Evolutionary conservation across 2,797 vertebrate species (phyloP).

Genomic region (Todus mexicanus): DNA sequence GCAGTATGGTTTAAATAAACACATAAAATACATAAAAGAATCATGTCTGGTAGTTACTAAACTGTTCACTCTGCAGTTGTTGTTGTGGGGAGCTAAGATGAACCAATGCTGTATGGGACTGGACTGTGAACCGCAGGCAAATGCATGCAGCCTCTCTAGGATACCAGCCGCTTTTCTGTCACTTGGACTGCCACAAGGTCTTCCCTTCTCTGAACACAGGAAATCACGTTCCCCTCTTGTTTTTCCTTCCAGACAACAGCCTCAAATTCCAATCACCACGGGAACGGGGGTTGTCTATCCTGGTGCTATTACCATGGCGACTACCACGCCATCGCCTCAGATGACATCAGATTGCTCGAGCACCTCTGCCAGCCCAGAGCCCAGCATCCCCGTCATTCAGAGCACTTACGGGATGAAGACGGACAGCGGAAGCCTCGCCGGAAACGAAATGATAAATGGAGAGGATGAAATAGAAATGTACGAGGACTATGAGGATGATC

Average conservation of each 20-base stretch:
- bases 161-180: neutral
- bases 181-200: neutral
- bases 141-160: neutral
- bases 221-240: neutral
- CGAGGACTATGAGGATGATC: conserved; percentile 98
- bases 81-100: neutral
- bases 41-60: neutral
- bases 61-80: neutral
- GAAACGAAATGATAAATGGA: conserved; percentile 87
- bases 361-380: conserved; percentile 95
- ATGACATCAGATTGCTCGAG: conserved; percentile 99
- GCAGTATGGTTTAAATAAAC: neutral
- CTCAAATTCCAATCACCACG: conserved; percentile 96
- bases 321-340: conserved; percentile 95
- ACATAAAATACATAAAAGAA: neutral
- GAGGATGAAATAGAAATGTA: conserved; percentile 98
- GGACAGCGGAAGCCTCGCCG: conserved; percentile 84
- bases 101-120: neutral
- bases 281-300: conserved; percentile 95
- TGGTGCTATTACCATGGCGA: conserved; percentile 94
- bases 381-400: conserved; percentile 97
- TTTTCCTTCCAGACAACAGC: conserved; percentile 82
- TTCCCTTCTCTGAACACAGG: neutral
- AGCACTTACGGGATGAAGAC: conserved; percentile 98
- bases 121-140: neutral